phyloP scores from a whole-genome alignment of 1,140 invertebrate genomes.

The Sinonovacula constricta region DNA sequence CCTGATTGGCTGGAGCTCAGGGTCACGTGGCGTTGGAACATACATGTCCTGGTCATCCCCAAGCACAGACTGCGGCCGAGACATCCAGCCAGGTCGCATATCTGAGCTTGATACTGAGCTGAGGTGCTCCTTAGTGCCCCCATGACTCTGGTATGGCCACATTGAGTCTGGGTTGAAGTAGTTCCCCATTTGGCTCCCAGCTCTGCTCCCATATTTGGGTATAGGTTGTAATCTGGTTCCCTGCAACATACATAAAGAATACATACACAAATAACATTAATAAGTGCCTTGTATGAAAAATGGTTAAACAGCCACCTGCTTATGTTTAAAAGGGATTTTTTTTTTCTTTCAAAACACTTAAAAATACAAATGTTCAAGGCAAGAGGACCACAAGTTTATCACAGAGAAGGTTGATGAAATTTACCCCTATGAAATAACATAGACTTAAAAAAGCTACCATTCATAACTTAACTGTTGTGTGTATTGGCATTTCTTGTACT shows the following conservation, averaged over 20 bases:
- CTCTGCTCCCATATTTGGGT: conserved; percentile 36
- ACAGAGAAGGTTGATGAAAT: too few relatives aligned
- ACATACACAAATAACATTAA: too few relatives aligned
- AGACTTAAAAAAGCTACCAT: too few relatives aligned
- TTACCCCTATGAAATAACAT: too few relatives aligned
- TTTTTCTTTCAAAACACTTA: too few relatives aligned
- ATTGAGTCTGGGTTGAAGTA: conserved; percentile 37
- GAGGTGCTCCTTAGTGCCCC: conserved; percentile 17
- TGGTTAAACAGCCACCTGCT: too few relatives aligned
- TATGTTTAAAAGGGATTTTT: too few relatives aligned
- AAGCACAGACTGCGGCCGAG: conserved; percentile 49
- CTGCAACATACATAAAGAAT: conserved; percentile 26
- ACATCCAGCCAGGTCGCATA: conserved; percentile 46
- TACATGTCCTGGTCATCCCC: conserved; percentile 50
- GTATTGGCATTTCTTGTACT: too few relatives aligned
- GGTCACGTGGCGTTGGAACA: conserved; percentile 43
- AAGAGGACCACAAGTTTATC: too few relatives aligned
- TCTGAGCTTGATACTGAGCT: conserved; percentile 44
- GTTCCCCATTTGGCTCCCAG: conserved; percentile 36
- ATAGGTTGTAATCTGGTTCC: conserved; percentile 49
- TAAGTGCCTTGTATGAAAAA: too few relatives aligned
- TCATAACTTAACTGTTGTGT: too few relatives aligned
- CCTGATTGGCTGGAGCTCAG: conserved; percentile 56
- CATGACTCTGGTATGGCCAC: conserved; percentile 37
- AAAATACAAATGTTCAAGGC: too few relatives aligned